phyloP scores from a whole-genome alignment of 1,140 invertebrate genomes.

The Halesus radiatus region DNA sequence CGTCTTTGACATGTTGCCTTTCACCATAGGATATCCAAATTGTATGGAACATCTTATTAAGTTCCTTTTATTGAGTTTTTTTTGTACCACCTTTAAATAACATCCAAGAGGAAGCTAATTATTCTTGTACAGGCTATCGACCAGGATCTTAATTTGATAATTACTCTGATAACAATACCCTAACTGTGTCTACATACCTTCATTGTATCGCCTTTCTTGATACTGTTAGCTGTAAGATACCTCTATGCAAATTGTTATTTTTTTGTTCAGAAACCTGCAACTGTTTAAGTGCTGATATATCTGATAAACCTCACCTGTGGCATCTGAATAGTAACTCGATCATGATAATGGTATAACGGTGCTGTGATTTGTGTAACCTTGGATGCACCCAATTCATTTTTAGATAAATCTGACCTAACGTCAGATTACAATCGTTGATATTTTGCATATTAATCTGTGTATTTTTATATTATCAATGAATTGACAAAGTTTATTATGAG shows the following conservation, averaged over 20 bases:
- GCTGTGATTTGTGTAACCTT: too few relatives aligned
- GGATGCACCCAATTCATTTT: too few relatives aligned
- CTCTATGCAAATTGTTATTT: not conserved
- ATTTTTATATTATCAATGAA: too few relatives aligned
- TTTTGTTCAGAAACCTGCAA: not conserved
- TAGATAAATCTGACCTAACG: too few relatives aligned
- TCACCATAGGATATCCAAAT: not conserved
- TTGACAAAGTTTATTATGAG: too few relatives aligned
- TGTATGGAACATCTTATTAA: not conserved
- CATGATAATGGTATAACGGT: too few relatives aligned
- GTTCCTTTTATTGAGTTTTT: not conserved
- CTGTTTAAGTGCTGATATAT: not conserved
- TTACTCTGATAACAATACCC: not conserved
- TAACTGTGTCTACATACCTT: too few relatives aligned
- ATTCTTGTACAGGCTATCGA: conserved; percentile 4
- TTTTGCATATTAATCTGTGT: too few relatives aligned
- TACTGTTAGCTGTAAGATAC: not conserved
- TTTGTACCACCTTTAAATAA: not conserved
- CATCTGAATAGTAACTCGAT: too few relatives aligned
- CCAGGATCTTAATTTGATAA: conserved; percentile 16
- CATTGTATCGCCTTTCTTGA: not conserved
- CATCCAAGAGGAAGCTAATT: not conserved
- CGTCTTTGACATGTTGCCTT: not conserved
- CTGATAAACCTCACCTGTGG: too few relatives aligned
- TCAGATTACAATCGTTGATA: too few relatives aligned